Percentiles rank a stretch among this genome's conserved stretches.
Conservation (phyloP, 1,140 invertebrate genomes). For the Drosophila pachea region DNA sequence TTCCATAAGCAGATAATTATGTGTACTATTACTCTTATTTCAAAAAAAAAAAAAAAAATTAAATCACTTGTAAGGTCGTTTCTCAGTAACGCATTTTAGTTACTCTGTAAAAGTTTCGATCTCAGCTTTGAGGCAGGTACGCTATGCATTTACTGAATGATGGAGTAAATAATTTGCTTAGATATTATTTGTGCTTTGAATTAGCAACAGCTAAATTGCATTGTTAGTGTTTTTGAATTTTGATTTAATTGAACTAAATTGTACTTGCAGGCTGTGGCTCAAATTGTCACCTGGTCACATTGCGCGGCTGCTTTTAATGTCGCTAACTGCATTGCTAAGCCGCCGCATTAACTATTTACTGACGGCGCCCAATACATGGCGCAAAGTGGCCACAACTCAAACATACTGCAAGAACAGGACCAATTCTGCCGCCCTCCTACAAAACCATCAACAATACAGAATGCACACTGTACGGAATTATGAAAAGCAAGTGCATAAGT, state of each 20-base stretch:
- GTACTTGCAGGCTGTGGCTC: neutral
- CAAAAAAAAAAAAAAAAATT: neutral
- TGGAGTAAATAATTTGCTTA: neutral
- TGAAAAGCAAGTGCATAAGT: constrained; percentile 16
- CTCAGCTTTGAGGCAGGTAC: neutral
- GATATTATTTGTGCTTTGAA: neutral
- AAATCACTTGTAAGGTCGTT: neutral
- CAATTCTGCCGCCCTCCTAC: neutral
- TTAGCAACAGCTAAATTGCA: neutral
- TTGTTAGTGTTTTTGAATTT: neutral
- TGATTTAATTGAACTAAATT: neutral
- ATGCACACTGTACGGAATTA: neutral
- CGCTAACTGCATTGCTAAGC: constrained; percentile 45
- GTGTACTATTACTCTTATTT: neutral
- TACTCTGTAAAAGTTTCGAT: constrained; percentile 1
- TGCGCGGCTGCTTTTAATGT: constrained; percentile 60
- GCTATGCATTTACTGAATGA: neutral
- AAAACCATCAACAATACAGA: neutral
- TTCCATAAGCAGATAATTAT: constrained; percentile 13
- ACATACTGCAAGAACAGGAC: neutral
- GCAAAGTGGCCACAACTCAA: constrained; percentile 8
- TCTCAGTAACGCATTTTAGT: neutral
- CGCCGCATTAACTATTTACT: constrained; percentile 37
- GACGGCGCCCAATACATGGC: constrained; percentile 51
- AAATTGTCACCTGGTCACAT: constrained; percentile 9